Evolutionary conservation across 2,113 vertebrate genomes (phyloP).

Genomic region (Eudyptes chrysolophus): DNA sequence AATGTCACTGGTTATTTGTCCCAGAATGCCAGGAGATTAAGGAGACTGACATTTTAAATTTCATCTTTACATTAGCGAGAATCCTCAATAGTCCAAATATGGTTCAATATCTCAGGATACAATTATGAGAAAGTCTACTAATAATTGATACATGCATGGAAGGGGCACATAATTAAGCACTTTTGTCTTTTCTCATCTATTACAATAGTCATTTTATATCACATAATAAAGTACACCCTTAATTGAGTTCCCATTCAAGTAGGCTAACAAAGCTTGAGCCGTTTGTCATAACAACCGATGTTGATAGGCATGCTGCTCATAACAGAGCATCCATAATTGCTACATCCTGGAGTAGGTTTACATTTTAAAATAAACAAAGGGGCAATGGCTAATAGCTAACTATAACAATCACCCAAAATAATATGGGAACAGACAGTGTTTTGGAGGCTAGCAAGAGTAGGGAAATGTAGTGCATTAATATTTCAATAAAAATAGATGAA

Average conservation of each 20-base stretch:
- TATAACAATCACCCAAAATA: background rate
- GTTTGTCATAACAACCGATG: background rate
- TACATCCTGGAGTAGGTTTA: constrained; percentile 51
- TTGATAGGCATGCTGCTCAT: background rate
- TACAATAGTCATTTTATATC: background rate
- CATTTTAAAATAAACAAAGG: constrained; percentile 56
- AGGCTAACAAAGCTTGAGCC: background rate
- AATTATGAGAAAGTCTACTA: background rate
- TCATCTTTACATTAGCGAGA: background rate
- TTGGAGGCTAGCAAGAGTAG: background rate
- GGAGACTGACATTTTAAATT: background rate
- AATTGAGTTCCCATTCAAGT: background rate
- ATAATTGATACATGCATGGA: background rate
- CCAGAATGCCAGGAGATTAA: background rate
- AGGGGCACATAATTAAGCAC: background rate
- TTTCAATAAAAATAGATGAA: background rate
- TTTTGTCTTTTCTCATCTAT: background rate
- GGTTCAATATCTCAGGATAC: background rate
- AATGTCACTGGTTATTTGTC: background rate
- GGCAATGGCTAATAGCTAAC: constrained; percentile 2
- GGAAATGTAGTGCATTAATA: fast-evolving
- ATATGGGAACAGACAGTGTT: background rate
- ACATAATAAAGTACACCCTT: background rate
- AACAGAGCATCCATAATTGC: constrained; percentile 22
- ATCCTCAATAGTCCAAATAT: background rate